Conservation (phyloP, 2,113 vertebrate species). For the Piaya cayana region DNA sequence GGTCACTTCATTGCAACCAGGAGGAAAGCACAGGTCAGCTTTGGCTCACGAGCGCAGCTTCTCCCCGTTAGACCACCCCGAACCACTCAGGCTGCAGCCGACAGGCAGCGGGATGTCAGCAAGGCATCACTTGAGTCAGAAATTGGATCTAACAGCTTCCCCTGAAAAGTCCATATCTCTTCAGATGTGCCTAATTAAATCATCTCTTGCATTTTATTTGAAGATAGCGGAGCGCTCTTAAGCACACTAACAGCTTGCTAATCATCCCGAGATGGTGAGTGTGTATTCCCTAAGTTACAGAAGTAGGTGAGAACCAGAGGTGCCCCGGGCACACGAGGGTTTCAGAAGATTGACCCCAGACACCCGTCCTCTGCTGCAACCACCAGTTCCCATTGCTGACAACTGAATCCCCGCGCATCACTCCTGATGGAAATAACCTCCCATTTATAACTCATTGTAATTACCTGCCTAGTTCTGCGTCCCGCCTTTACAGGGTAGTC, state of each 20-base stretch:
- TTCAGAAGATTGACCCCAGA: not conserved
- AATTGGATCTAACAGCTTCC: not conserved
- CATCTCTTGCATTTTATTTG: not conserved
- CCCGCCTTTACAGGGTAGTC: constrained; percentile 62
- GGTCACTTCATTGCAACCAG: not conserved
- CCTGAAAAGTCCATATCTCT: not conserved
- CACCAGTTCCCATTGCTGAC: not conserved
- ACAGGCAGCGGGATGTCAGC: not conserved
- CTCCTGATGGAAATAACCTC: constrained; percentile 62
- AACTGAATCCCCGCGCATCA: constrained; percentile 17
- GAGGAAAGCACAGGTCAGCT: not conserved
- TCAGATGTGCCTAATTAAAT: not conserved
- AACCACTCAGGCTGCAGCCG: not conserved
- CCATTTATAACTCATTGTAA: constrained; percentile 67
- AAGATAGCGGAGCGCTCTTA: rapidly evolving
- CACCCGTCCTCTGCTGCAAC: not conserved
- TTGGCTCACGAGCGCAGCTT: not conserved
- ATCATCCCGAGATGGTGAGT: rapidly evolving
- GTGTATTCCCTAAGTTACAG: rapidly evolving
- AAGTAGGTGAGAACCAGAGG: not conserved
- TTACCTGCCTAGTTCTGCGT: constrained; percentile 63
- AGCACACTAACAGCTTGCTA: not conserved
- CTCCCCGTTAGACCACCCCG: not conserved
- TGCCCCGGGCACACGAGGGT: not conserved
- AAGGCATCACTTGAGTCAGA: rapidly evolving